phyloP scores from a whole-genome alignment of 2,797 vertebrate species.

The Myotis daubentonii region DNA sequence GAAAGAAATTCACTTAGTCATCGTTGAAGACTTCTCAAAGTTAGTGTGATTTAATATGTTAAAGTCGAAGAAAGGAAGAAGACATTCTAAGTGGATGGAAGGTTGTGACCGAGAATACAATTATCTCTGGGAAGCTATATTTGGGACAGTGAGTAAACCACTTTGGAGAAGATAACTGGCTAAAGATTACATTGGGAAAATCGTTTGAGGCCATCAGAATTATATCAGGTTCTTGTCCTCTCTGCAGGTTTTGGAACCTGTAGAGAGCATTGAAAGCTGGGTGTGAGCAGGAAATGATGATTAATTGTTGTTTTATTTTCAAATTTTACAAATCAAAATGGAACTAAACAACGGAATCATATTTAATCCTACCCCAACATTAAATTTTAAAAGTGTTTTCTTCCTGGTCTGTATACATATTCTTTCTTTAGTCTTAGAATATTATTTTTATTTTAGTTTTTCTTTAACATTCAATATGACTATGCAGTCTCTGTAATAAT shows the following conservation, averaged over 20 bases:
- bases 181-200: neutral
- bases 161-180: neutral
- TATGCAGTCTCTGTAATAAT: neutral
- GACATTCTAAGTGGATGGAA: neutral
- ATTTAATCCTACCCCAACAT: neutral
- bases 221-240: neutral
- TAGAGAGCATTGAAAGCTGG: neutral
- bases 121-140: conserved; percentile 9
- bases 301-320: conserved; percentile 29
- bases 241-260: neutral
- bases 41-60: neutral
- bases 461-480: conserved; percentile 2
- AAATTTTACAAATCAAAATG: neutral
- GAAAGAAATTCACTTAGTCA: neutral
- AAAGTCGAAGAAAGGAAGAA: conserved; percentile 24
- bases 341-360: neutral
- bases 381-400: neutral
- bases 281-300: neutral
- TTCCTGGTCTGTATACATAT: neutral
- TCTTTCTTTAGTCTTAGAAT: neutral
- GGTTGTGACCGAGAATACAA: neutral
- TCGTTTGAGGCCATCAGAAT: neutral
- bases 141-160: neutral
- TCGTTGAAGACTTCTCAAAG: conserved; percentile 11
- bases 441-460: neutral